Percentiles rank a stretch among this genome's conserved stretches.
Evolutionary conservation across 2,113 vertebrate genomes (phyloP).

Genomic region (Cheirogaleus medius): DNA sequence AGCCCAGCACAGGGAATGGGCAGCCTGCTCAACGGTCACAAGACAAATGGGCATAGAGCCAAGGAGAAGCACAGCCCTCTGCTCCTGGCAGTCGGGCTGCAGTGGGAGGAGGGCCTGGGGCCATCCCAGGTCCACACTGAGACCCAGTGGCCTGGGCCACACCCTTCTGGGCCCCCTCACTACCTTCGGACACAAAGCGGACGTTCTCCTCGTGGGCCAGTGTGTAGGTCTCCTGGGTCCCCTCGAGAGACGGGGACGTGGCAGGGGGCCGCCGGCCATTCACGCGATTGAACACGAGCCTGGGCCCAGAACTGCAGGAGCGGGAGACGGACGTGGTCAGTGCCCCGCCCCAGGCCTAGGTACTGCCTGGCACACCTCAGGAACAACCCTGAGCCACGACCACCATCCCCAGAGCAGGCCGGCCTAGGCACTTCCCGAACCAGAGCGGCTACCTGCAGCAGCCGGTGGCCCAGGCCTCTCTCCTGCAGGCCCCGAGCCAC

Average conservation of each 20-base stretch:
- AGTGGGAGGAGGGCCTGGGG: neutral
- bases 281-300: constrained; percentile 94
- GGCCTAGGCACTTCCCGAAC: neutral
- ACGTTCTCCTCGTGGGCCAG: constrained; percentile 96
- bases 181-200: constrained; percentile 95
- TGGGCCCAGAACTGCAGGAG: constrained; percentile 85
- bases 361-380: neutral
- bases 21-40: neutral
- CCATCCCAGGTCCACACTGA: neutral
- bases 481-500: neutral
- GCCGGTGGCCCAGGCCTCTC: neutral
- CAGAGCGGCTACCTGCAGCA: neutral
- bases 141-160: neutral
- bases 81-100: accelerated
- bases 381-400: neutral
- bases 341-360: neutral
- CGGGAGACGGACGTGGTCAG: neutral
- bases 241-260: constrained; percentile 79
- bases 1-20: neutral
- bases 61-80: neutral
- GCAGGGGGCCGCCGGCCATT: constrained; percentile 91
- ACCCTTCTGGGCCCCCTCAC: constrained; percentile 48
- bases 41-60: neutral
- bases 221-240: constrained; percentile 90
- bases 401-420: neutral